Conservation (phyloP, 2,888 invertebrate genomes). For the Aromia moschata region DNA sequence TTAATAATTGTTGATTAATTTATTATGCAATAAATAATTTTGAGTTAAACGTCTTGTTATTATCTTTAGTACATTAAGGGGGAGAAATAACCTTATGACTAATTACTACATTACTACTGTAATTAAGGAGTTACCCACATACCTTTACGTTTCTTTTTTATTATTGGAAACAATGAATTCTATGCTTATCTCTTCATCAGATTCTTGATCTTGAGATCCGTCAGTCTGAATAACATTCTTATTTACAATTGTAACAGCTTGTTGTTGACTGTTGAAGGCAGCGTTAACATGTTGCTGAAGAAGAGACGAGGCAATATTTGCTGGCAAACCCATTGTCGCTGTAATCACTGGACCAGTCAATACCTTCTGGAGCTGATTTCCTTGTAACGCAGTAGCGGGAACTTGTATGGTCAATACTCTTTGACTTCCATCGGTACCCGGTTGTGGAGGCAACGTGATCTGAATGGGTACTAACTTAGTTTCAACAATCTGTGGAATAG, state of each 20-base stretch:
- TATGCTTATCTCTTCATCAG: constrained; percentile 44
- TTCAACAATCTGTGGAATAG: constrained; percentile 28
- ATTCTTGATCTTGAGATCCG: constrained; percentile 64
- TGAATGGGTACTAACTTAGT: constrained; percentile 63
- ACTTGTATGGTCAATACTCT: constrained; percentile 90
- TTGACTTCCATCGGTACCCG: constrained; percentile 71
- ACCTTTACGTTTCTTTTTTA: constrained; percentile 33
- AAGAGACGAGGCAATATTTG: constrained; percentile 80
- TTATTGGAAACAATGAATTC: constrained; percentile 50
- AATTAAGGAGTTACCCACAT: too few species aligned
- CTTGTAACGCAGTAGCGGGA: constrained; percentile 81
- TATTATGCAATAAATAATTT: too few species aligned
- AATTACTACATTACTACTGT: too few species aligned
- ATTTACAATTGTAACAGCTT: constrained; percentile 44
- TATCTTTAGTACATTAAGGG: too few species aligned
- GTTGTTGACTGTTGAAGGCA: constrained; percentile 64
- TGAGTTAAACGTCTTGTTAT: too few species aligned
- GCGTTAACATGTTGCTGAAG: constrained; percentile 91
- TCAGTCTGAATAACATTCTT: constrained; percentile 45
- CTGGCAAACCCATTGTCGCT: constrained; percentile 88
- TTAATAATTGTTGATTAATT: too few species aligned
- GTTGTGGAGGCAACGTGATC: constrained; percentile 84
- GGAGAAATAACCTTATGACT: too few species aligned
- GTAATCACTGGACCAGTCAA: constrained; percentile 89
- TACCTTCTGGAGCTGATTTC: constrained; percentile 72